Evolutionary conservation across 2,113 vertebrate species (phyloP).

Genomic region (Sinocyclocheilus grahami): DNA sequence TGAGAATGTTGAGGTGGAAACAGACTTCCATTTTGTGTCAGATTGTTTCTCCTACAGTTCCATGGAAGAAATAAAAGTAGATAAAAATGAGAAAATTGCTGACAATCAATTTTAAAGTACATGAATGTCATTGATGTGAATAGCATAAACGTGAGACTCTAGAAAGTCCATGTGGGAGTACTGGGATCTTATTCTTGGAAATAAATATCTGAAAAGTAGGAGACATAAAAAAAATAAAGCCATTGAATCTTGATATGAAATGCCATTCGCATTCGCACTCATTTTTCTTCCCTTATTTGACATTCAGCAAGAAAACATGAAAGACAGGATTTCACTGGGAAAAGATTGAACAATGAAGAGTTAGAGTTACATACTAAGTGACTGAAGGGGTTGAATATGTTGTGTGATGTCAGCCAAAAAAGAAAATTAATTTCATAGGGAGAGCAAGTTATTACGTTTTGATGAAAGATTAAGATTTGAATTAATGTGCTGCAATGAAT

Average conservation of each 20-base stretch:
- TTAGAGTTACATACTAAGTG: background rate
- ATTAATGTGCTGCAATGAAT: constrained; percentile 15
- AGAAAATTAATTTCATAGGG: background rate
- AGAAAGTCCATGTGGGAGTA: background rate
- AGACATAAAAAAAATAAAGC: too few species aligned
- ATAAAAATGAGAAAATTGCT: background rate
- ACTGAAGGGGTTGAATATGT: background rate
- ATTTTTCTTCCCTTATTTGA: background rate
- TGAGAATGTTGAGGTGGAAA: too few species aligned
- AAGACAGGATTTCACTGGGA: background rate
- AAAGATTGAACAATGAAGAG: background rate
- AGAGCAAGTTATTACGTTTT: constrained; percentile 15
- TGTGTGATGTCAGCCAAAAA: constrained; percentile 5
- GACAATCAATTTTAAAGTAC: background rate
- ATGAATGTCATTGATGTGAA: background rate
- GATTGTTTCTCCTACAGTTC: background rate
- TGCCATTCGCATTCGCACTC: background rate
- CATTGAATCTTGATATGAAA: background rate
- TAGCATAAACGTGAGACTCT: background rate
- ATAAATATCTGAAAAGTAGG: background rate
- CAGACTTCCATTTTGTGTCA: background rate
- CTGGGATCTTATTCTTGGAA: background rate
- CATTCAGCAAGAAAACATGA: background rate
- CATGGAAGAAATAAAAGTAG: background rate
- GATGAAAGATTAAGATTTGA: constrained; percentile 16